These are phyloP conservation scores for Leucopsar rothschildi DNA, from an alignment of 2,113 vertebrate species.

Conservation along the genomic window DNA sequence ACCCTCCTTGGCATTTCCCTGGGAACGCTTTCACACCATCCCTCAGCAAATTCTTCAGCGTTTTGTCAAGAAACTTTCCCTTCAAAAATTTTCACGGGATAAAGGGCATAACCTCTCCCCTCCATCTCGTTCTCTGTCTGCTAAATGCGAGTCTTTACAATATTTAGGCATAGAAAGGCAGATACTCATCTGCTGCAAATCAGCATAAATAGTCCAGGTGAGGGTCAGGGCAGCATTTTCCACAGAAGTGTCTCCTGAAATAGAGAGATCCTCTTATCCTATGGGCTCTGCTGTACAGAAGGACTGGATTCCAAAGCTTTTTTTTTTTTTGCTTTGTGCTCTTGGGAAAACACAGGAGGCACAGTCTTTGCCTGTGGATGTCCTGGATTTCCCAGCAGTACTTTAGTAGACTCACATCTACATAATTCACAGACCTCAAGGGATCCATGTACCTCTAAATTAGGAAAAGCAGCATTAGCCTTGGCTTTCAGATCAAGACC, in stretches of 20 bases:
- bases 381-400: background rate
- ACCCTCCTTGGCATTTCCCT: background rate
- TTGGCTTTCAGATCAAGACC: background rate
- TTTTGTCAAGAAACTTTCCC: background rate
- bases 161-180: background rate
- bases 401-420: background rate
- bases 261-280: background rate
- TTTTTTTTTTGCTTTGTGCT: background rate
- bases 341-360: background rate
- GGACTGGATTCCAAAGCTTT: background rate
- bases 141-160: background rate
- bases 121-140: background rate
- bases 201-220: background rate
- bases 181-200: background rate
- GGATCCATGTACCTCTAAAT: background rate
- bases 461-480: background rate
- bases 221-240: background rate
- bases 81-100: background rate
- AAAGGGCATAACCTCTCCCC: background rate
- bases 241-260: background rate
- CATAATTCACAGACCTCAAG: background rate
- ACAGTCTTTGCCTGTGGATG: background rate
- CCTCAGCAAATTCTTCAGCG: fast-evolving
- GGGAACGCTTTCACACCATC: background rate
- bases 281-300: background rate